These are phyloP conservation scores for Gymnobelideus leadbeateri DNA, from an alignment of 2,113 vertebrate species.

Conservation along the genomic window DNA sequence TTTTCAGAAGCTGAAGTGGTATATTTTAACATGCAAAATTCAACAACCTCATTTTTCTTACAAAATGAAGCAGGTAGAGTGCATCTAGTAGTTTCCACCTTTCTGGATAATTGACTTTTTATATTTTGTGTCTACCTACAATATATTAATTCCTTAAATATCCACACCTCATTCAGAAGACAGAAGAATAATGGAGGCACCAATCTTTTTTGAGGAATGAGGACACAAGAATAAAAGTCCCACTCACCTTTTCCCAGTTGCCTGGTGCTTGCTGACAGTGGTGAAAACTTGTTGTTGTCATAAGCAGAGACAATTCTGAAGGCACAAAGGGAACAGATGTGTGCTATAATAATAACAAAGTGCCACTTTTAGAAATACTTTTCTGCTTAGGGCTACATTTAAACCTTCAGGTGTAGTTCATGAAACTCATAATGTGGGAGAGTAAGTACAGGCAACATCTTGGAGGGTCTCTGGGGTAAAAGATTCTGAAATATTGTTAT, in stretches of 20 bases:
- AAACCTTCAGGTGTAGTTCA: constrained; percentile 74
- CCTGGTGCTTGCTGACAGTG: constrained; percentile 54
- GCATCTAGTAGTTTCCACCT: background rate
- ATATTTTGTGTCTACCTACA: constrained; percentile 40
- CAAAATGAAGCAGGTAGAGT: constrained; percentile 26
- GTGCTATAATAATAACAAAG: constrained; percentile 70
- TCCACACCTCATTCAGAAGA: background rate
- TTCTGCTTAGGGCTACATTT: constrained; percentile 63
- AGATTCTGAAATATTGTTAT: constrained; percentile 74
- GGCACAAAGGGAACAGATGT: constrained; percentile 38
- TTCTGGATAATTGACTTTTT: constrained; percentile 12
- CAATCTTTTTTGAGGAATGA: constrained; percentile 24
- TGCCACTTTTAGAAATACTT: constrained; percentile 59
- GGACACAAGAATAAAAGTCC: constrained; percentile 23
- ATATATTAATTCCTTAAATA: constrained; percentile 44
- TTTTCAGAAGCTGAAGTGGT: background rate
- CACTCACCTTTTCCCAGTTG: constrained; percentile 13
- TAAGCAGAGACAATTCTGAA: constrained; percentile 52
- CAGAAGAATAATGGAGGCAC: constrained; percentile 6
- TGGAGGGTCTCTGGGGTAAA: constrained; percentile 46
- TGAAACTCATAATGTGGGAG: constrained; percentile 70
- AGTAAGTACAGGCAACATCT: constrained; percentile 32
- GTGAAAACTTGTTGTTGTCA: constrained; percentile 71
- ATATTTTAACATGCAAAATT: constrained; percentile 36
- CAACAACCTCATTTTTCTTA: background rate